A percentile compares a stretch with the other conserved stretches of the same genome.
Conservation (phyloP, 2,113 vertebrate species). For the Dolichallabes microphthalmus region DNA sequence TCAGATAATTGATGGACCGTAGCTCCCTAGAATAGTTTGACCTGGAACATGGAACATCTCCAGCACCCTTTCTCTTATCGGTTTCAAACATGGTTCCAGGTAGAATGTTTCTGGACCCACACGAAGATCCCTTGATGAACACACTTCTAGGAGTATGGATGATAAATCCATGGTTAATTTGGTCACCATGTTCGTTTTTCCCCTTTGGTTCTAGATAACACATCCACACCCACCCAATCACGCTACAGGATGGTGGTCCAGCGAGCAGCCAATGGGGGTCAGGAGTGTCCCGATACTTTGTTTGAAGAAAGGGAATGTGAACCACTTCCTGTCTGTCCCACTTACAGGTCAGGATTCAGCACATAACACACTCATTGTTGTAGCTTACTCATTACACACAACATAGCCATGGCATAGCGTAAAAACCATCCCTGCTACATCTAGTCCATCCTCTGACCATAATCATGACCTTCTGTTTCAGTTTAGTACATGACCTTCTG, state of each 20-base stretch:
- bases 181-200: constrained; percentile 43
- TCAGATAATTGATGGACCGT: not conserved
- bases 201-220: constrained; percentile 76
- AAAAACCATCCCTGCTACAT: not conserved
- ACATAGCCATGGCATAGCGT: not conserved
- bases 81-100: not conserved
- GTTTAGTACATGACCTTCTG: not conserved
- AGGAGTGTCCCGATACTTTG: constrained; percentile 90
- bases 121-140: not conserved
- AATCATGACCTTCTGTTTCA: not conserved
- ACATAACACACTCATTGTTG: not conserved
- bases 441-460: not conserved
- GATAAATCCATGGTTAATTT: not conserved
- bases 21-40: not conserved
- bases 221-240: constrained; percentile 79
- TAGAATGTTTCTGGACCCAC: not conserved
- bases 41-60: not conserved
- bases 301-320: constrained; percentile 96
- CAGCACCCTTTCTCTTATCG: not conserved
- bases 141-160: not conserved
- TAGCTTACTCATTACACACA: no score
- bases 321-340: constrained; percentile 77
- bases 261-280: constrained; percentile 80
- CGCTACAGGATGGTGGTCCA: constrained; percentile 86
- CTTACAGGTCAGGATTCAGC: constrained; percentile 78